Evolutionary conservation across 1,140 invertebrate genomes (phyloP).

Genomic region (Drosophila melanogaster): Release_6_plus_ISO1_MT NT_033779.5:549501-550000

Average conservation of each 20-base stretch:
- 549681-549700: conserved; percentile 53
- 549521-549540: conserved; percentile 61
- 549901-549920: neutral
- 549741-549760: conserved; percentile 29
- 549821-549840: conserved; percentile 23
- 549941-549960: neutral
- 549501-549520: conserved; percentile 49
- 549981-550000: neutral
- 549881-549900: neutral
- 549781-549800: conserved; percentile 2
- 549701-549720: conserved; percentile 45
- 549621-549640: conserved; percentile 15
- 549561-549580: conserved; percentile 37
- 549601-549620: conserved; percentile 17
- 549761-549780: conserved; percentile 27
- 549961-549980: no score
- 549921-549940: neutral
- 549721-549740: conserved; percentile 78
- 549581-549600: conserved; percentile 30
- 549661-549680: conserved; percentile 83
- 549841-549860: conserved; percentile 4
- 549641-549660: conserved; percentile 22
- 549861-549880: conserved; percentile 1
- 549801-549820: conserved; percentile 14
- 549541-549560: conserved; percentile 3